Conservation (phyloP, 2,113 vertebrate species). For the Proterorhinus semilunaris region DNA sequence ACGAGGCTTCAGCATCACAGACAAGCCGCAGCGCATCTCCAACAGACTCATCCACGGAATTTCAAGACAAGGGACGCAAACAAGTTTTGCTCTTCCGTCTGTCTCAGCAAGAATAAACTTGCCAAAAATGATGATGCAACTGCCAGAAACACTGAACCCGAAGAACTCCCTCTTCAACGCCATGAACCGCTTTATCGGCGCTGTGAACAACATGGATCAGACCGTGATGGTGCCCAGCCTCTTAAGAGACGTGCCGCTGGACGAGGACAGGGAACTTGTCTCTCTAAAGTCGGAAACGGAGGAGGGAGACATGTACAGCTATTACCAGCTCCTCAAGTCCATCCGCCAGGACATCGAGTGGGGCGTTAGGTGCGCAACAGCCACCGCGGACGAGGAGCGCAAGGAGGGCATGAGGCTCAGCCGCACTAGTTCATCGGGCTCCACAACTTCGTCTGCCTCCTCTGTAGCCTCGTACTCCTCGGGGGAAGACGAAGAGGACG, state of each 20-base stretch:
- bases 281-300: slow-evolving; percentile 56
- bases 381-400: slow-evolving; percentile 75
- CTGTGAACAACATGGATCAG: slow-evolving; percentile 98
- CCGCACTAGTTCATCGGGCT: slow-evolving; percentile 61
- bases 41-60: slow-evolving; percentile 49
- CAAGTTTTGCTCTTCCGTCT: not conserved
- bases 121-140: slow-evolving; percentile 79
- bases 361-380: slow-evolving; percentile 80
- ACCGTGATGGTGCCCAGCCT: slow-evolving; percentile 95
- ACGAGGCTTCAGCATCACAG: slow-evolving; percentile 14
- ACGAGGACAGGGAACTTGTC: slow-evolving; percentile 68
- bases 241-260: slow-evolving; percentile 91
- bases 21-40: slow-evolving; percentile 15
- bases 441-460: slow-evolving; percentile 44
- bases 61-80: slow-evolving; percentile 20
- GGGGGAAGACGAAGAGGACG: slow-evolving; percentile 74
- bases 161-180: slow-evolving; percentile 95
- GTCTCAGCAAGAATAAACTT: not conserved
- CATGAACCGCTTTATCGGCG: slow-evolving; percentile 96
- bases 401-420: slow-evolving; percentile 78
- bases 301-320: slow-evolving; percentile 92
- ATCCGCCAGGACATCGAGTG: slow-evolving; percentile 95
- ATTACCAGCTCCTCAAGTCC: slow-evolving; percentile 93
- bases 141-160: slow-evolving; percentile 84
- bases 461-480: slow-evolving; percentile 25